Base-by-base conservation (phyloP, 2,888 invertebrate species). In the Synanthedon tipuliformis region DNA sequence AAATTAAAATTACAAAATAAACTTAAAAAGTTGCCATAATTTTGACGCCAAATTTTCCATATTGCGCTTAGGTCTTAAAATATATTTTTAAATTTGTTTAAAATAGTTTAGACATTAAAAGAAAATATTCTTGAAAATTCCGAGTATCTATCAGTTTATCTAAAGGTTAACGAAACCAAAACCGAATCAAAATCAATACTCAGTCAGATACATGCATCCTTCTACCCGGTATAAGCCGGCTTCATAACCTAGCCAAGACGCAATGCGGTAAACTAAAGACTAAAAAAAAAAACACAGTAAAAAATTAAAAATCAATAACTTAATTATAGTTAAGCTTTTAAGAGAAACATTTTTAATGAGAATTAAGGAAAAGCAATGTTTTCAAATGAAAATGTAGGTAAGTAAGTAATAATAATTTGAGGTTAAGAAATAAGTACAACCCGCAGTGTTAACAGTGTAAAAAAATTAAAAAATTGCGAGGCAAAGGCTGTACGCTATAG, bases 371-470 rank as follows among this genome's bases (percentile, higher is more conserved):
- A 15, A n/a, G 45, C 11, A 45, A n/a, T 34, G 34, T 34, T 34
- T 8, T 10, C 34, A 34, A 34, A 3, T 34, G 34, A 34, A 34
- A 34, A 34, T 34, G 34, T 23, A 23, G 5, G 3, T 34, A 34
- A 34, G 34, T 23, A 23, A 1, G 3, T 34, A 34, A 34, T 45
- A 45, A n/a, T n/a, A 15, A 34, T 74, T 75, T 71, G 66, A 79
- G 81, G 82, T 82, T 83, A 82, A 66, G 60, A 75, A 73, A 76
- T 67, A n/a, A n/a, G n/a, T n/a, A 59, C 61, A 61, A 71, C 73
- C 73, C 49, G 51, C 13, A 11, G 45, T 45, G 45, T 45, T 13
- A 45, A 15, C 15, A 34, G 15, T 45, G 13, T 10, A 10, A 34
- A 34, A 34, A 34, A 45, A 4, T 45, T 3, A 13, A 45, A 49